Conservation (phyloP, 2,888 invertebrate species). For the Brachyptera risi region DNA sequence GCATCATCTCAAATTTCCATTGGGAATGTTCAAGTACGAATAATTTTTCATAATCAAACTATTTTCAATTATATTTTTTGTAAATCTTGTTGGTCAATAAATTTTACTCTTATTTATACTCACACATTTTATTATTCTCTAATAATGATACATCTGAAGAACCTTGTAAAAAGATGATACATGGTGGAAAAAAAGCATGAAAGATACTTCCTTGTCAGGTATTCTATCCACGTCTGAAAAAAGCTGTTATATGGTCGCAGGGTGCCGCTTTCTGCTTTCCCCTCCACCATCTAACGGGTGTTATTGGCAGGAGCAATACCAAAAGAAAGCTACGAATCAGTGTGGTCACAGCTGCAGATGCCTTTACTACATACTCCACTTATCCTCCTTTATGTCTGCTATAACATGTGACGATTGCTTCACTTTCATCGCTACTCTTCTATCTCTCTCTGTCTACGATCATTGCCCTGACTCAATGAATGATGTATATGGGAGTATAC, state of each 20-base stretch:
- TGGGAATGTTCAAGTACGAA: too few species aligned
- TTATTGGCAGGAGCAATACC: background rate
- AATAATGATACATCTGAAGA: too few species aligned
- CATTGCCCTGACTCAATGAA: background rate
- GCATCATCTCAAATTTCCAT: too few species aligned
- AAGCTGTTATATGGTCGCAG: background rate
- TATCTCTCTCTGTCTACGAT: too few species aligned
- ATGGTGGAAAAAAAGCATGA: too few species aligned
- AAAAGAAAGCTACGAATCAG: background rate
- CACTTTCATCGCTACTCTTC: background rate
- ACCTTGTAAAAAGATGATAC: too few species aligned
- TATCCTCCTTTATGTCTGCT: conserved; percentile 13
- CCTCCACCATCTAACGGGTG: background rate
- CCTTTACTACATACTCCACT: conserved; percentile 9
- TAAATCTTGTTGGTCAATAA: too few species aligned
- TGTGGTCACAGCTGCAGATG: conserved; percentile 14
- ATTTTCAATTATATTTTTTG: too few species aligned
- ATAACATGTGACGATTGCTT: conserved; percentile 20
- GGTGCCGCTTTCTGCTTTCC: background rate
- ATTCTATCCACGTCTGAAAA: conserved; percentile 11
- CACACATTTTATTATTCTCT: too few species aligned
- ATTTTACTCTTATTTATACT: too few species aligned
- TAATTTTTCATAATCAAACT: too few species aligned
- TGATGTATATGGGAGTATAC: conserved; percentile 5
- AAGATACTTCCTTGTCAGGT: too few species aligned